Conservation (phyloP, 1,140 invertebrate genomes). For the Zaprionus vittiger region DNA sequence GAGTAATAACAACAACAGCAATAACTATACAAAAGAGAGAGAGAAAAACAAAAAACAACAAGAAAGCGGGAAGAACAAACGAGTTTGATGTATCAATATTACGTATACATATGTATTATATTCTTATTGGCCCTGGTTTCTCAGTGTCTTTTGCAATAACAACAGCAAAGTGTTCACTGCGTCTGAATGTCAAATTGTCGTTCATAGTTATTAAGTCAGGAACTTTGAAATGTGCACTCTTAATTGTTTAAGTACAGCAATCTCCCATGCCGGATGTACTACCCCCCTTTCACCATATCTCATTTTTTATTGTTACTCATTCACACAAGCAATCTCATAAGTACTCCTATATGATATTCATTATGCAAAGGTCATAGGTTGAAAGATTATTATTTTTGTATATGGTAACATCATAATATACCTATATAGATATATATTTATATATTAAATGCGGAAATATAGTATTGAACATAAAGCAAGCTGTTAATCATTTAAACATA, state of each 20-base stretch:
- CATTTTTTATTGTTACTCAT: conserved; percentile 3
- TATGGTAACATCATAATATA: conserved; percentile 10
- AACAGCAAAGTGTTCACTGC: not conserved
- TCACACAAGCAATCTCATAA: conserved; percentile 28
- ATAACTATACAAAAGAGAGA: not conserved
- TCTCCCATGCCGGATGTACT: not conserved
- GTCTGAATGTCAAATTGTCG: not conserved
- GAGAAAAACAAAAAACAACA: not conserved
- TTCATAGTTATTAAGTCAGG: not conserved
- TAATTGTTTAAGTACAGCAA: conserved; percentile 8
- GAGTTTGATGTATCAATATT: not conserved
- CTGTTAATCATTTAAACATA: not conserved
- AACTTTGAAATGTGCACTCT: conserved; percentile 2
- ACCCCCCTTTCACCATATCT: not conserved
- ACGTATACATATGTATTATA: conserved; percentile 16
- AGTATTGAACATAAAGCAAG: conserved; percentile 6
- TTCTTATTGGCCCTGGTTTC: conserved; percentile 2
- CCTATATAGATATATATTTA: not conserved
- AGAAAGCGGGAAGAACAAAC: not conserved
- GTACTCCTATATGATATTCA: not conserved
- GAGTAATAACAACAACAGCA: not conserved
- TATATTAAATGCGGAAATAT: conserved; percentile 27
- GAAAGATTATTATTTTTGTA: conserved; percentile 30
- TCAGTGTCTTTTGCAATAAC: not conserved
- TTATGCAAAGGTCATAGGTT: conserved; percentile 13